phyloP scores from a whole-genome alignment of 2,888 invertebrate species.

The Pseudoips prasinana region DNA sequence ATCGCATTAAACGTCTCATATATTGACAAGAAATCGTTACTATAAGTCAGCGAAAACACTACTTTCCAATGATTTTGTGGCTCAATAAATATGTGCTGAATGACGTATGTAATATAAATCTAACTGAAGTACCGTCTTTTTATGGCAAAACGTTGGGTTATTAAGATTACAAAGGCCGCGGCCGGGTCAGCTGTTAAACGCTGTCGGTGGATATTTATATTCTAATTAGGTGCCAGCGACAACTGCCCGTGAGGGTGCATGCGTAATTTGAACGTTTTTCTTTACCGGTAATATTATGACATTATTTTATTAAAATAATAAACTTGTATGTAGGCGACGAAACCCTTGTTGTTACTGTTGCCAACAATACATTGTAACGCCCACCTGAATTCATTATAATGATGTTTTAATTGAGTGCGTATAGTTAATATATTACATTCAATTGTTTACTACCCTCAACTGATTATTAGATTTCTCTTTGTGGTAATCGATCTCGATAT shows the following conservation, averaged over 20 bases:
- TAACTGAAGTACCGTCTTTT: no score
- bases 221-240: slow-evolving; percentile 72
- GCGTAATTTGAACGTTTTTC: slow-evolving; percentile 63
- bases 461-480: slow-evolving; percentile 4
- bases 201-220: slow-evolving; percentile 69
- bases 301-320: slow-evolving; percentile 52
- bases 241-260: slow-evolving; percentile 65
- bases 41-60: no score
- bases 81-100: no score
- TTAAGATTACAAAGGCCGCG: slow-evolving; percentile 66
- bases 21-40: no score
- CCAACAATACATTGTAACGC: no score
- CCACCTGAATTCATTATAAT: no score
- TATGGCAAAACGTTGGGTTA: slow-evolving; percentile 41
- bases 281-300: slow-evolving; percentile 59
- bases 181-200: slow-evolving; percentile 68
- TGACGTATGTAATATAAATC: no score
- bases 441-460: no score
- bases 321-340: slow-evolving; percentile 43
- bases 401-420: no score
- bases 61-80: no score
- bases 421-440: no score
- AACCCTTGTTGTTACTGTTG: slow-evolving; percentile 10
- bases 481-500: slow-evolving; percentile 11
- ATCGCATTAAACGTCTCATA: no score